Base-by-base conservation (phyloP, 2,888 invertebrate genomes). In the Hirudinaria manillensis region DNA sequence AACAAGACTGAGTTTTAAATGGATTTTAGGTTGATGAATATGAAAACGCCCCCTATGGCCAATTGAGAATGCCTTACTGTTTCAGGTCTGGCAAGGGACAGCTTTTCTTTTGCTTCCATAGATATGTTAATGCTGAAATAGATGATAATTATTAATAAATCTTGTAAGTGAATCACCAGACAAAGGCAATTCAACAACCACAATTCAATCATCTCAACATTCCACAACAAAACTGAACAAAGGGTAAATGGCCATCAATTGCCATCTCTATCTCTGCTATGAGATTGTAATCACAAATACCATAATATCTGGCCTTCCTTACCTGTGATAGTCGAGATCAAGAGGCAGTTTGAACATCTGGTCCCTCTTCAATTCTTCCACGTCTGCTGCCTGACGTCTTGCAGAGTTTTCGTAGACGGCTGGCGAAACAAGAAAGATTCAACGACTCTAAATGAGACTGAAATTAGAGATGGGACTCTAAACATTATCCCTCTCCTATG, bases 71-170 rank as follows among this genome's bases (percentile, higher is more conserved):
- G 2, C 3, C 24, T 70, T 87, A 91, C 90, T 55, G 91, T 91
- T 83, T 89, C 88, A 6, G 92, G 93, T 82, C 89, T 89, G 34
- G 89, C 88, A 76, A 88, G 86, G 0, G 86, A 83, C 21, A 93
- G 85, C 83, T 92, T 92, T 80, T 90, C 89, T 73, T 88, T 87
- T 79, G 91, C 91, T 84, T 92, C 92, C 77, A 86, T 86, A n/a
- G 91, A 90, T 51, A 92, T 83, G 81, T 87, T 89, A 34, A 92
- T 51, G 65, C 82, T 81, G n/a, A n/a, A n/a, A n/a, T n/a, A n/a
- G n/a, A n/a, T n/a, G n/a, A n/a, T n/a, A n/a, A n/a, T n/a, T n/a
- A n/a, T n/a, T n/a, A n/a, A n/a, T n/a, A n/a, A n/a, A n/a, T n/a
- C n/a, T n/a, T n/a, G n/a, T 16, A 16, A 45, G 16, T 45, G 16